Conservation (phyloP, 2,797 vertebrate genomes). For the Syngnathus acus region DNA sequence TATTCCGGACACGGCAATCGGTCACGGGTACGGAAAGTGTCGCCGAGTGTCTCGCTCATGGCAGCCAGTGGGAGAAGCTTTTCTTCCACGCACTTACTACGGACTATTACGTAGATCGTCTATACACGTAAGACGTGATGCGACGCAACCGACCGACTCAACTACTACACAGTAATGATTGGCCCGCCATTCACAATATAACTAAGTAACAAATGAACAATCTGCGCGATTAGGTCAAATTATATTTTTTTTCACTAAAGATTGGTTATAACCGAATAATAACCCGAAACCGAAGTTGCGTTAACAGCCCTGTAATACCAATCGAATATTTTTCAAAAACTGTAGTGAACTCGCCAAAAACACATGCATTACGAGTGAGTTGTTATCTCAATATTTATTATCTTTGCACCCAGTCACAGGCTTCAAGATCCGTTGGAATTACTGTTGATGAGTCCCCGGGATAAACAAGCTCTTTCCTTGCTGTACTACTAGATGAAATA, state of each 20-base stretch:
- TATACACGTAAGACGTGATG: not conserved
- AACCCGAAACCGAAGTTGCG: not conserved
- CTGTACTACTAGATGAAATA: not conserved
- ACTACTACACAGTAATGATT: not conserved
- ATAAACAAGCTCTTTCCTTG: not conserved
- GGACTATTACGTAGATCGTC: constrained; percentile 41
- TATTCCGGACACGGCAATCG: constrained; percentile 12
- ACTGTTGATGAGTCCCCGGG: not conserved
- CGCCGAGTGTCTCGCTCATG: constrained; percentile 48
- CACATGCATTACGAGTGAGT: constrained; percentile 3
- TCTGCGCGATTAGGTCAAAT: not conserved
- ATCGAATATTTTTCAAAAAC: not conserved
- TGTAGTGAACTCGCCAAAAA: no score
- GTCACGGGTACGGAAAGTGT: constrained; percentile 31
- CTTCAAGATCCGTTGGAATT: constrained; percentile 44
- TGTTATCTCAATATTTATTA: constrained; percentile 3
- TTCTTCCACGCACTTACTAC: constrained; percentile 24
- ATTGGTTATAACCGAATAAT: no score
- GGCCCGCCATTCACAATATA: not conserved
- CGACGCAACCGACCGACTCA: not conserved
- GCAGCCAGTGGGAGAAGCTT: constrained; percentile 36
- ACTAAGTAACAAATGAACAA: not conserved
- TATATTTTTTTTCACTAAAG: not conserved
- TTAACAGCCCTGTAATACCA: not conserved
- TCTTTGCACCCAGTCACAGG: constrained; percentile 44